Evolutionary conservation across 2,113 vertebrate species (phyloP), one percentile per base, ranked within the genome.

Genomic region (Pteruthius melanotis): DNA sequence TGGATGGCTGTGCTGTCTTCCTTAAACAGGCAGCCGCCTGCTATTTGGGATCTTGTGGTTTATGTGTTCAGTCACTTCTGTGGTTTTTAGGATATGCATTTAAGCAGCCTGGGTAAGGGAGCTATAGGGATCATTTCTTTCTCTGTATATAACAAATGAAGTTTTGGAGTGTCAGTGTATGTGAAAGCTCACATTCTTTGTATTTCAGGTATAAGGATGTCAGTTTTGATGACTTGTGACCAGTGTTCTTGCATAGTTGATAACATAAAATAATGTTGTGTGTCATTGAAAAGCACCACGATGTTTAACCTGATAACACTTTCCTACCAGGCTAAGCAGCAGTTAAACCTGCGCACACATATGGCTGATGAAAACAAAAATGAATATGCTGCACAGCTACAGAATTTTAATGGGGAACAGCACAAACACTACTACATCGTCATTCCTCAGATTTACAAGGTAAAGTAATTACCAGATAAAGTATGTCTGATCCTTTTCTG

Each of bases 351-450:
- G 65, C 98, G 99, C 64, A 99, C 98, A 6, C 99, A 99, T 76
- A 99, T 98, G 98, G 99, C 99, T 21, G 99, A 99, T 68, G 99
- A 99, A 96, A 99, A 99, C 93, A 99, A 99, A 98, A 99, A 99
- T 26, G 99, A 99, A 85, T 99, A 99, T 68, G 99, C 99, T 15
- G 99, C 99, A 74, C 99, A 99, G 49, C 98, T 99, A 57, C 99
- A 99, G 92, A 99, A 98, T 97, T 99, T 99, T 77, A 99, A 99
- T 87, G 98, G 97, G 0, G 99, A 99, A 65, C 99, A 99, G 95
- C 99, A 99, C 98, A 99, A 99, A 95, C 99, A 99, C 98, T 99
- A 99, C 97, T 99, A 99, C 76, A 97, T 98, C 64, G 98, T 99
- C 89, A 99, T 99, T 96, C 99, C 99, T 86, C 99, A 99, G 97